phyloP scores from a whole-genome alignment of 2,797 vertebrate genomes.

The Sebastes elongatus region DNA sequence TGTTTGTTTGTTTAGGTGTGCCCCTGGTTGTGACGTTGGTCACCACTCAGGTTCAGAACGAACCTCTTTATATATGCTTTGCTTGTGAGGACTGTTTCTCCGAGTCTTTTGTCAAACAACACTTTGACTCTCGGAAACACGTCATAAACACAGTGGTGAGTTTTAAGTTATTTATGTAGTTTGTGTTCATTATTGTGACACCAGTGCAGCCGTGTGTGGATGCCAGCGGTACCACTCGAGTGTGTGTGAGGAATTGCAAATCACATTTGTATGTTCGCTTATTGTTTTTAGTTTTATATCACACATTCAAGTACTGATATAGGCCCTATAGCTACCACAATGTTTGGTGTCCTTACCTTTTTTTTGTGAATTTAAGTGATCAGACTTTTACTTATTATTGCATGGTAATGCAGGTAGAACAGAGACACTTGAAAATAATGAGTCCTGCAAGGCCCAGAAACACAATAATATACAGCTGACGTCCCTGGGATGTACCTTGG shows the following conservation, averaged over 20 bases:
- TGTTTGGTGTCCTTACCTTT: background rate
- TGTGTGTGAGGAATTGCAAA: background rate
- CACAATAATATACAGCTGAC: too few species aligned
- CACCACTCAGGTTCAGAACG: background rate
- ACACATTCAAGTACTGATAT: background rate
- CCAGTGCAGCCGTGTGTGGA: background rate
- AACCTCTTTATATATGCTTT: conserved; percentile 57
- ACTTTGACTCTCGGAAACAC: conserved; percentile 59
- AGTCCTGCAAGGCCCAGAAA: too few species aligned
- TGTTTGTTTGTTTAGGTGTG: conserved; percentile 41
- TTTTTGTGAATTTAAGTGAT: background rate
- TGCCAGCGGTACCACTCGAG: background rate
- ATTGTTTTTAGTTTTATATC: background rate
- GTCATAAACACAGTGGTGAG: conserved; percentile 59
- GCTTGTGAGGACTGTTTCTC: conserved; percentile 52
- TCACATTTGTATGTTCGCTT: background rate
- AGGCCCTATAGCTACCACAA: background rate
- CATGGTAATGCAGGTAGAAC: too few species aligned
- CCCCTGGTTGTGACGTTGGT: conserved; percentile 53
- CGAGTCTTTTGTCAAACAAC: background rate
- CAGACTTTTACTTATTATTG: background rate
- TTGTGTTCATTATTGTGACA: background rate
- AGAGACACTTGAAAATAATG: too few species aligned
- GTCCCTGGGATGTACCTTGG: accelerated
- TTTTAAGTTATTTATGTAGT: background rate